Base-by-base conservation (phyloP, 2,797 vertebrate species). In the Enteromius radiatus region DNA sequence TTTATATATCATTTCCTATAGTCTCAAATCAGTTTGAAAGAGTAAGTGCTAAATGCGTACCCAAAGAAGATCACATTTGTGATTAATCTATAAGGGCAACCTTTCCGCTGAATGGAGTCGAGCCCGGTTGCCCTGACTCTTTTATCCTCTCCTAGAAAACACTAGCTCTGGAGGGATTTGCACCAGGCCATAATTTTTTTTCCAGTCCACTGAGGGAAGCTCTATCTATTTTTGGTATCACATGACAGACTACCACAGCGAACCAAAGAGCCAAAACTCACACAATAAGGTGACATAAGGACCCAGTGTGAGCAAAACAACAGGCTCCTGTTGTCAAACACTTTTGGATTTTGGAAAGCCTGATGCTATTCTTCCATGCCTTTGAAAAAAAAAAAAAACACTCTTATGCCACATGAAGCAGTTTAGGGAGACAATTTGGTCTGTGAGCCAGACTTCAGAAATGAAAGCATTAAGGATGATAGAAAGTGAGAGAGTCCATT, bases 391-490 rank as follows among this genome's bases (percentile, higher is more conserved):
- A 87, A 38, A 74, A 74, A 49, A 17, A 31, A 86, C 74, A 86
- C 86, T 85, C 80, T 91, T 88, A 85, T 36, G 56, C 81, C 23
- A 33, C 5, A 23, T 45, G 64, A 74, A 49, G 61, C 87, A 87
- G 90, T 86, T 89, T 84, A 89, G 85, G 79, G 79, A 88, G 74
- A 87, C 87, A 88, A 80, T 79, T 84, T 85, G 76, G 78, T 87
- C 82, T 82, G 85, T 80, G 68, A 79, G 85, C 86, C 88, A 84
- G 82, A 85, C 88, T 83, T 77, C 84, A 83, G 78, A 69, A 83
- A 87, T 88, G 82, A 82, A 87, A 87, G 61, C 45, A 73, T 90
- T 88, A 89, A 88, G 84, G 84, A 88, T 67, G 31, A 82, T 64
- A n/a, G 61, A 89, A 89, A 85, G 84, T 33, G 80, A 90, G 76